Conservation (phyloP, 1,140 invertebrate species). For the Drosophila burlai region DNA sequence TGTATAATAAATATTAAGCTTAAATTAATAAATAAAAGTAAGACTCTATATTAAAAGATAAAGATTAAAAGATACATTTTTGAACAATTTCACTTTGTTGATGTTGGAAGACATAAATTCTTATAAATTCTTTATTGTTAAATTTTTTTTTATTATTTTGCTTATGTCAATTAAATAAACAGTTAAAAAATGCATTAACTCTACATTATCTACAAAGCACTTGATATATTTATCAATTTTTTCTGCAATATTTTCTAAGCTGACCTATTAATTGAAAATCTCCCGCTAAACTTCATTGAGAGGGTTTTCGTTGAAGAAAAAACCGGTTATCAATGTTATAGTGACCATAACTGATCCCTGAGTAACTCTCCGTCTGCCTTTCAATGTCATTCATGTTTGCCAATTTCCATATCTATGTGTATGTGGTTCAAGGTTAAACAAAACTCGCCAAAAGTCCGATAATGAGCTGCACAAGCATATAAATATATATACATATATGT, state of each 20-base stretch:
- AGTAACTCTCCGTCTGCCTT: conserved; percentile 2
- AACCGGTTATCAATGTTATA: conserved; percentile 27
- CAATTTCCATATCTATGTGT: conserved; percentile 50
- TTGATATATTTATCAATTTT: background rate
- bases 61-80: too few species aligned
- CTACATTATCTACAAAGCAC: background rate
- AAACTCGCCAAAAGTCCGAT: conserved; percentile 68
- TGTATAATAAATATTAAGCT: too few species aligned
- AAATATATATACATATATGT: background rate
- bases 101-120: too few species aligned
- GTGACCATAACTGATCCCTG: conserved; percentile 17
- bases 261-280: background rate
- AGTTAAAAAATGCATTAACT: background rate
- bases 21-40: too few species aligned
- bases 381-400: conserved; percentile 56
- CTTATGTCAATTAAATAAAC: background rate
- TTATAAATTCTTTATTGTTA: too few species aligned
- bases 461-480: conserved; percentile 69
- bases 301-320: background rate
- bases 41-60: too few species aligned
- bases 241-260: background rate
- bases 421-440: conserved; percentile 77
- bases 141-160: background rate
- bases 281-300: background rate
- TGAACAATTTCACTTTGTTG: too few species aligned